Evolutionary conservation across 2,113 vertebrate species (phyloP).

Genomic region (Elaphurus davidianus): DNA sequence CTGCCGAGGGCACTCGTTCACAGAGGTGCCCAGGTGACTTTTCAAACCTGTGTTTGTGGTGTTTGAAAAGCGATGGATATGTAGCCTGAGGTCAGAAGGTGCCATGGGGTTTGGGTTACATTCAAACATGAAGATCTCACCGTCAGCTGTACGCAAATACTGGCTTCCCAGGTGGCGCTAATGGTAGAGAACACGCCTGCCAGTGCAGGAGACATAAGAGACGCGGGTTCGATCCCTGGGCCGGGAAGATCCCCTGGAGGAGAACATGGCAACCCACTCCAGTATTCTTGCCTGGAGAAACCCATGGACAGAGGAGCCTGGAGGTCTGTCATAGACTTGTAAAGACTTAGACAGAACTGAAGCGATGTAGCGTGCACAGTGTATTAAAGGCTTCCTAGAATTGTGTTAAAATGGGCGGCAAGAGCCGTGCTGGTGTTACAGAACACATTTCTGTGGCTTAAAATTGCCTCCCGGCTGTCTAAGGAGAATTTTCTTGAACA

Average conservation of each 20-base stretch:
- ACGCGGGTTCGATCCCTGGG: background rate
- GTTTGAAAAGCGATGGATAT: background rate
- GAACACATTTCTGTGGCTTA: background rate
- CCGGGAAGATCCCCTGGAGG: background rate
- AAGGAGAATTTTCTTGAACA: background rate
- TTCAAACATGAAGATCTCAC: background rate
- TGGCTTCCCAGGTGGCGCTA: background rate
- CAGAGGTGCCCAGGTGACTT: background rate
- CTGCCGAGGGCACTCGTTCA: background rate
- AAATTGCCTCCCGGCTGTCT: background rate
- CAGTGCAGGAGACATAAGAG: background rate
- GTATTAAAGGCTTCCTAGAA: rapidly evolving
- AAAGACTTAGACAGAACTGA: background rate
- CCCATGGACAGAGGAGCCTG: background rate
- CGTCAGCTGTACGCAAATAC: rapidly evolving
- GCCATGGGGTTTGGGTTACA: rapidly evolving
- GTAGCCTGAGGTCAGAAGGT: background rate
- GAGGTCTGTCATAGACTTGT: background rate
- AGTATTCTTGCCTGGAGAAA: background rate
- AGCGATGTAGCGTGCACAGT: background rate
- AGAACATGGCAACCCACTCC: background rate
- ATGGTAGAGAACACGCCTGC: background rate
- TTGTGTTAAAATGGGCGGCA: too few relatives aligned
- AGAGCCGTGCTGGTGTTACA: background rate
- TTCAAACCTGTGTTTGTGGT: rapidly evolving